A percentile compares a stretch with the other conserved stretches of the same genome.
phyloP scores from a whole-genome alignment of 2,113 vertebrate species.

The Neofelis nebulosa region DNA sequence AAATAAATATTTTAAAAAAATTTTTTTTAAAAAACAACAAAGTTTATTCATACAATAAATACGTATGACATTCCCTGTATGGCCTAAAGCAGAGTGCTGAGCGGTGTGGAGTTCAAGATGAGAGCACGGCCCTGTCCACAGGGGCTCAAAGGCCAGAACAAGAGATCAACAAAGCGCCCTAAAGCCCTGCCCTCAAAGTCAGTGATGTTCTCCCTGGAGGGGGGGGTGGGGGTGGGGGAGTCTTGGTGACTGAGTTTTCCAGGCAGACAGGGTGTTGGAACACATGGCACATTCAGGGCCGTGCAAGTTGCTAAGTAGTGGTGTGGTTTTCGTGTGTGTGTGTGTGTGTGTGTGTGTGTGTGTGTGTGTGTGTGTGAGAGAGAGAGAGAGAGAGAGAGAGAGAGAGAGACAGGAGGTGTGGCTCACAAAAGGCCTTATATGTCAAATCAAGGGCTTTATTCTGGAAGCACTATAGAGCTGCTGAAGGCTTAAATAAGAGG shows the following conservation, averaged over 20 bases:
- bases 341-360: not conserved
- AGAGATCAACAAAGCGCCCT: not conserved
- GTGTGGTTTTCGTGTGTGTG: not conserved
- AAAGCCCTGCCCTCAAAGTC: not conserved
- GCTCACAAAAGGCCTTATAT: not conserved
- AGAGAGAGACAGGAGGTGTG: not conserved
- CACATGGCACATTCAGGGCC: not conserved
- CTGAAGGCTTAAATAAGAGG: not conserved
- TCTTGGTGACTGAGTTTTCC: not conserved
- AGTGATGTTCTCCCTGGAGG: not conserved
- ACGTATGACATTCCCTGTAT: not conserved
- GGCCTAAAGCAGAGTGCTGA: not conserved
- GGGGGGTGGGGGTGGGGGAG: too few species aligned
- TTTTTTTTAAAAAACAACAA: too few species aligned
- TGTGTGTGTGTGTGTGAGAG: not conserved
- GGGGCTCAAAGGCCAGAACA: not conserved
- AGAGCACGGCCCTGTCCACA: not conserved
- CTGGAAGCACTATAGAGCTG: not conserved
- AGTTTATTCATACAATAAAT: not conserved
- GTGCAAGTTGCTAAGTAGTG: not conserved
- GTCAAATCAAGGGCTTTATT: not conserved
- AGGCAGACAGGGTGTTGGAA: not conserved
- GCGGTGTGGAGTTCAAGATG: not conserved
- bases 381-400: too few species aligned
- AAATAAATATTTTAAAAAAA: too few species aligned